Base-by-base conservation (phyloP, 1,140 invertebrate species). In the Brachionus rubens region DNA sequence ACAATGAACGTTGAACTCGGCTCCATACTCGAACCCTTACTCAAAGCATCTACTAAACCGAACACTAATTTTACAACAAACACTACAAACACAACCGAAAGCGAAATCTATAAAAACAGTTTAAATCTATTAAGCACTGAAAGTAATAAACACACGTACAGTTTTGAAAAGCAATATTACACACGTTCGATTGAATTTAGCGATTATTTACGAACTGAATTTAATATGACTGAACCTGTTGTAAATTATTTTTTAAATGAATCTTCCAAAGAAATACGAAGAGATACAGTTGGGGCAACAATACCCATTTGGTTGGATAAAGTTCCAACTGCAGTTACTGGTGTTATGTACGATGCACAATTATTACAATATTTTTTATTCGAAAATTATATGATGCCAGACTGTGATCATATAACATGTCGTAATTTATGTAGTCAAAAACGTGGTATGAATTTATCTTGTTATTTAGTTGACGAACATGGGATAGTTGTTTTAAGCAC, bases 181-280 rank as follows among this genome's bases (percentile, higher is more conserved):
- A 72, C 68, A 0, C 43, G 68, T 6, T 72, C 68, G 3, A 54
- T 72, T 33, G 68, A 72, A 24, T 72, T 72, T 30, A 50, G 43
- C 24, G 68, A 72, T 40, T 72, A 50, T 30, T 30, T 72, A 16
- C 19, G 68, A 7, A 72, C 68, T 1, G 30, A 9, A 19, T 72
- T 72, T 33, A 50, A 52, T 26, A 21, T 52, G 30, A 52, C 10
- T 30, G 14, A 36, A 21, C 68, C 68, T 4, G 26, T 72, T 28
- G 68, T 72, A 0, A 72, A 72, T 33, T 72, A 72, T 72, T 72
- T 72, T 41, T 36, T 72, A 14, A 72, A 72, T 33, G 68, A 72
- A 16, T 50, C 68, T 3, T 40, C 68, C 10, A 72, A 36, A 72
- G 68, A 72, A 36, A 21, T 21, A 0, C 19, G 46, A 10, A 19